phyloP scores from a whole-genome alignment of 2,888 invertebrate genomes.

The Spilarctia lutea region DNA sequence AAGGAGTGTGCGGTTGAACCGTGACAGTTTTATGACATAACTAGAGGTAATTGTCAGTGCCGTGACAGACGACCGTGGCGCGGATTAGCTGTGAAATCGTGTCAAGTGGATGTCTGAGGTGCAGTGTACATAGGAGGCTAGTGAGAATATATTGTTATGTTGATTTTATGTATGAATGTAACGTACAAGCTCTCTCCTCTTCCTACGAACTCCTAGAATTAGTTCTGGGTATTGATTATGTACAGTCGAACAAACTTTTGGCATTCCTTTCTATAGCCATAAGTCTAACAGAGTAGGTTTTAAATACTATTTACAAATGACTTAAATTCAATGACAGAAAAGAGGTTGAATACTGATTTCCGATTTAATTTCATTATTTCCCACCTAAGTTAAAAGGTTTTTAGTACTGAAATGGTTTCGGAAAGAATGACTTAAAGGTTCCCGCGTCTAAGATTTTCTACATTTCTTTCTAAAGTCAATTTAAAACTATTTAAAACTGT shows the following conservation, averaged over 20 bases:
- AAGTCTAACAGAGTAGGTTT: not conserved
- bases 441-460: no score
- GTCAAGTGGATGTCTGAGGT: slow-evolving; percentile 48
- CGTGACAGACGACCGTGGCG: slow-evolving; percentile 48
- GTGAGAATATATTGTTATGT: slow-evolving; percentile 15
- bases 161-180: slow-evolving; percentile 4
- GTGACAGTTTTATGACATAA: slow-evolving; percentile 55
- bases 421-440: no score
- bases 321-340: no score
- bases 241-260: not conserved
- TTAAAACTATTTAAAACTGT: not conserved
- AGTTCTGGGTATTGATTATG: not conserved
- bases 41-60: slow-evolving; percentile 39
- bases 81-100: slow-evolving; percentile 49
- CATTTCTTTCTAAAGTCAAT: not conserved
- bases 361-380: no score
- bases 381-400: no score
- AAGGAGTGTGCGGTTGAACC: slow-evolving; percentile 32
- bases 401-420: no score
- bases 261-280: not conserved
- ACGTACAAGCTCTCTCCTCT: not conserved
- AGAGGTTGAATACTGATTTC: no score
- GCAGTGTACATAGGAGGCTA: slow-evolving; percentile 32
- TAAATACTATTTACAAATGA: no score
- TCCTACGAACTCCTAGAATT: not conserved